These are phyloP conservation scores for Drosophila helvetica DNA, from an alignment of 2,888 invertebrate genomes.

Conservation along the genomic window DNA sequence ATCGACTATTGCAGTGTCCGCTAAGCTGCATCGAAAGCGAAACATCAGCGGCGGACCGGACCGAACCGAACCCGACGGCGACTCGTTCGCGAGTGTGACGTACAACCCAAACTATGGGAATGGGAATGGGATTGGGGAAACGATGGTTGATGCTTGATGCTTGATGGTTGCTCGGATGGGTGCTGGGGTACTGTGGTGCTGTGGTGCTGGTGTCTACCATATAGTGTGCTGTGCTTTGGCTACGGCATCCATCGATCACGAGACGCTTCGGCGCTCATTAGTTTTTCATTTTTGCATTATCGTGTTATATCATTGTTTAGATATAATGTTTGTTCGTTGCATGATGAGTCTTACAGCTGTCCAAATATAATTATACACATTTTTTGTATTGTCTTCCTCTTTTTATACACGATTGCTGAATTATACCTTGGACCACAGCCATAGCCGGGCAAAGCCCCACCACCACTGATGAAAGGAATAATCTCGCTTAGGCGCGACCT, in stretches of 20 bases:
- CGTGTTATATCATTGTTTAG: slow-evolving; percentile 12
- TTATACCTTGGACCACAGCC: not conserved
- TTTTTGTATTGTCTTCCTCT: not conserved
- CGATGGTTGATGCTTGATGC: slow-evolving; percentile 3
- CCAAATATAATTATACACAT: slow-evolving; percentile 22
- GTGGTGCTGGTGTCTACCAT: not conserved
- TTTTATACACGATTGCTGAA: not conserved
- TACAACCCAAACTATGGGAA: slow-evolving; percentile 8
- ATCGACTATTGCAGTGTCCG: slow-evolving; percentile 19
- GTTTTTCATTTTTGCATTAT: slow-evolving; percentile 15
- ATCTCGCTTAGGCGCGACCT: not conserved
- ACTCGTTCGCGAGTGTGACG: slow-evolving; percentile 21
- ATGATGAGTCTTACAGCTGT: slow-evolving; percentile 8
- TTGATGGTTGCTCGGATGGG: not conserved
- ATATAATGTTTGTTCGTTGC: slow-evolving; percentile 12
- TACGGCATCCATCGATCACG: slow-evolving; percentile 39
- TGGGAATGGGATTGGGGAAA: slow-evolving; percentile 24
- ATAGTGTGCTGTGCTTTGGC: not conserved
- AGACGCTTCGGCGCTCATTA: slow-evolving; percentile 20
- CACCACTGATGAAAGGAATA: not conserved
- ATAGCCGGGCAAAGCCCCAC: not conserved
- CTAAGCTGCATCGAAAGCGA: slow-evolving; percentile 12
- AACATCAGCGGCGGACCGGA: slow-evolving; percentile 27
- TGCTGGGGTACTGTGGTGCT: not conserved
- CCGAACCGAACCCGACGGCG: slow-evolving; percentile 29